phyloP scores from a whole-genome alignment of 92 coral and sea anemone genomes.

The Pocillopora meandrina region DNA sequence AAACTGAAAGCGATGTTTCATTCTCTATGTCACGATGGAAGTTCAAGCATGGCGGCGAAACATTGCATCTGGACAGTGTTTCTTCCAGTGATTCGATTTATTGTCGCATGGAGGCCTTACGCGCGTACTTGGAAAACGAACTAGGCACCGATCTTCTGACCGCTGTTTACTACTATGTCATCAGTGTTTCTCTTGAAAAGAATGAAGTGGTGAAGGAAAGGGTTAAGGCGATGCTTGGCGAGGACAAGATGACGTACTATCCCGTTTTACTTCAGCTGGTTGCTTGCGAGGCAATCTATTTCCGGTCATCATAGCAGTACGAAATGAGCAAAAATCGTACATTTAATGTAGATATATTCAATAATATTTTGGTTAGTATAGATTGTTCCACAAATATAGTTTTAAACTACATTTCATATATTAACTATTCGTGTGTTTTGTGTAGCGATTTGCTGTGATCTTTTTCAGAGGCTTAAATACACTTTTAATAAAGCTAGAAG shows the following conservation, averaged over 20 bases:
- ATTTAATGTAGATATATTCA: neutral
- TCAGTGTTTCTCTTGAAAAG: constrained; percentile 37
- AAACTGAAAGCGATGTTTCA: neutral
- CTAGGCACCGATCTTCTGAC: constrained; percentile 77
- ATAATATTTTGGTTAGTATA: no score
- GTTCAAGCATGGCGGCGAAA: constrained; percentile 71
- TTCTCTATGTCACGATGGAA: constrained; percentile 28
- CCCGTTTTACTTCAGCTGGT: constrained; percentile 80
- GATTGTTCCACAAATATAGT: no score
- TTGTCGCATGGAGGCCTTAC: constrained; percentile 76
- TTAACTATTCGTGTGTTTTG: no score
- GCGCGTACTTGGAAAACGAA: constrained; percentile 69
- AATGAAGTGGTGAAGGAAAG: constrained; percentile 38
- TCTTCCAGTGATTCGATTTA: constrained; percentile 67
- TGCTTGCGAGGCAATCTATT: constrained; percentile 64
- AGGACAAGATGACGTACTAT: constrained; percentile 58
- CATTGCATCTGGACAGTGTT: constrained; percentile 62
- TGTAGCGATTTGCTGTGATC: no score
- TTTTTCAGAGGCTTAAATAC: no score
- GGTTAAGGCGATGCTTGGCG: constrained; percentile 66
- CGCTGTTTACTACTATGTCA: constrained; percentile 71
- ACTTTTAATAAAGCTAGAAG: no score
- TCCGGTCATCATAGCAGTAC: neutral
- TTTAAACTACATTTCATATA: no score
- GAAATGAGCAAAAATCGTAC: neutral